Percentiles rank a stretch among this genome's conserved stretches.
Conservation (phyloP, 2,888 invertebrate species). For the Polydrusus pterygomalis region DNA sequence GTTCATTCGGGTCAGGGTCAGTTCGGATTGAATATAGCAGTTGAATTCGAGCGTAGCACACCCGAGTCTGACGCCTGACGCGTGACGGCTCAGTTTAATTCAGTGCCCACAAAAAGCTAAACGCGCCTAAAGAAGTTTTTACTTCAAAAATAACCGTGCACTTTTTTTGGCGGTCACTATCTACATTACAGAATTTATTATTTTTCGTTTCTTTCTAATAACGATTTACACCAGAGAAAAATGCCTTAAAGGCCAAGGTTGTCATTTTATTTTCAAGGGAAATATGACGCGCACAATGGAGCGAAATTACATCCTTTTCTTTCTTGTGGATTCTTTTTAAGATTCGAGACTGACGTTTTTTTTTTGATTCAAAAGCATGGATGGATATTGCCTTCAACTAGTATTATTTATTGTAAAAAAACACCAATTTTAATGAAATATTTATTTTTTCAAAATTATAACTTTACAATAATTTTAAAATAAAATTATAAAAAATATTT, state of each 20-base stretch:
- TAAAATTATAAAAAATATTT: no score
- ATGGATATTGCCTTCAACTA: neutral
- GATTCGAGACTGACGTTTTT: neutral
- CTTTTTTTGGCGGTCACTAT: neutral
- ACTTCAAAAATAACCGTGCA: no score
- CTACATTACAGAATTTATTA: neutral
- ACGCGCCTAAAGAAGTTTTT: no score
- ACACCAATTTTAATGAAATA: no score
- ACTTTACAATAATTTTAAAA: no score
- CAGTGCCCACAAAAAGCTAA: no score
- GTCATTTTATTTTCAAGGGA: constrained; percentile 20
- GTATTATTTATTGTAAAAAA: neutral
- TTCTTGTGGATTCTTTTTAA: constrained; percentile 6
- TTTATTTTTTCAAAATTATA: no score
- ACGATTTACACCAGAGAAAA: neutral
- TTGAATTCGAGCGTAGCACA: no score
- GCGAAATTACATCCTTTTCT: constrained; percentile 17
- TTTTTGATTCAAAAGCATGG: neutral
- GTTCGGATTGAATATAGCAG: no score
- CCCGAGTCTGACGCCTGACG: no score
- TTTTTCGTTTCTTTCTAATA: neutral
- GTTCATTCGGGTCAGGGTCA: no score
- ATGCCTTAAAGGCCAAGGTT: constrained; percentile 20
- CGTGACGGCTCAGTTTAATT: no score
- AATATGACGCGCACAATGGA: neutral